Percentiles rank a stretch among this genome's conserved stretches.
Conservation (phyloP, 2,888 invertebrate species). For the Pristionchus arcanus region DNA sequence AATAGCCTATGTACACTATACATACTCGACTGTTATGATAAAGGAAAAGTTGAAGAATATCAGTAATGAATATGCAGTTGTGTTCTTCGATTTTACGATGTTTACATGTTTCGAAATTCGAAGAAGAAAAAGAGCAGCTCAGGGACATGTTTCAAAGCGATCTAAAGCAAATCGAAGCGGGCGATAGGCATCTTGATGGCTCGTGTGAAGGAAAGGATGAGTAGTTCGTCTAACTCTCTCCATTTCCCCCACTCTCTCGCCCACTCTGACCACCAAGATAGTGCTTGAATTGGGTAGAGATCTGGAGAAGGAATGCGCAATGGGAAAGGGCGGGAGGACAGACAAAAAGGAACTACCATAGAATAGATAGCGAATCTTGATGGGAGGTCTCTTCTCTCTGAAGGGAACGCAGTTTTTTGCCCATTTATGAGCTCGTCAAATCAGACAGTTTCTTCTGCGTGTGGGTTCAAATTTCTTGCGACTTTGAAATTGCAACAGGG, state of each 20-base stretch:
- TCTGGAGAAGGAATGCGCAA: neutral
- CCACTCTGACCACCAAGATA: neutral
- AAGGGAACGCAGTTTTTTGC: neutral
- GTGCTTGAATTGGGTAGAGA: neutral
- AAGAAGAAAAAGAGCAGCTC: neutral
- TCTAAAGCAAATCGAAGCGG: neutral
- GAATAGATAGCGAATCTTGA: neutral
- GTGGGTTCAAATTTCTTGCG: no score
- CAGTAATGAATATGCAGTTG: no score
- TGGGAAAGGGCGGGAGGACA: slow-evolving; percentile 29
- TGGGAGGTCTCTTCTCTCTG: neutral
- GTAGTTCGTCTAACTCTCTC: neutral
- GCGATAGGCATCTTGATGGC: slow-evolving; percentile 42
- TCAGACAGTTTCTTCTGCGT: neutral
- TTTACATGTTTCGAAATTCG: neutral
- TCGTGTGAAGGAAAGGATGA: neutral
- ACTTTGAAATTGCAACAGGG: no score
- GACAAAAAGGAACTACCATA: slow-evolving; percentile 33
- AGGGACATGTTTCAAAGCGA: slow-evolving; percentile 23
- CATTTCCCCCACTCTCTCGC: neutral
- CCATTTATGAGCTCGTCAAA: slow-evolving; percentile 1
- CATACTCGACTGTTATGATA: slow-evolving; percentile 43
- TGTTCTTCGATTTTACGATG: no score
- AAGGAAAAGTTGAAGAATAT: neutral
- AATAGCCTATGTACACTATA: slow-evolving; percentile 15